Evolutionary conservation across 2,888 invertebrate genomes (phyloP).

Genomic region (Plebejus melissa): DNA sequence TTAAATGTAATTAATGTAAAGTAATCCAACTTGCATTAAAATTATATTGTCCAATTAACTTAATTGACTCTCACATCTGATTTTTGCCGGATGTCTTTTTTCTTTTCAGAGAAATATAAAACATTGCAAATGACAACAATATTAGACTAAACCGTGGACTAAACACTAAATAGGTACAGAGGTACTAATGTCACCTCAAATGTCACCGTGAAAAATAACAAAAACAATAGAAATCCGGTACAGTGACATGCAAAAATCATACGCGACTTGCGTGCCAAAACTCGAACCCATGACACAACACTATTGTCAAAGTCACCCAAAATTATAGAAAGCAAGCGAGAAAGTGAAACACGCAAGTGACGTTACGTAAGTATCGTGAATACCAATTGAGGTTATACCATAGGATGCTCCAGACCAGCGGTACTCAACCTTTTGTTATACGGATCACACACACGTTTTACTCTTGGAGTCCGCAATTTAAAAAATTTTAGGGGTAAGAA

Average conservation of each 20-base stretch:
- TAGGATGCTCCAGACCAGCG: neutral
- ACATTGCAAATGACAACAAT: too few species aligned
- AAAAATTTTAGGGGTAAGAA: too few species aligned
- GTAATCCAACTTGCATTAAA: neutral
- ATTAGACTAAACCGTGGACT: too few species aligned
- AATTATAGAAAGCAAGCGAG: conserved; percentile 65
- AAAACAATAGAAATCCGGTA: conserved; percentile 17
- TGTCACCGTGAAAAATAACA: too few species aligned
- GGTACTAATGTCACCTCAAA: neutral
- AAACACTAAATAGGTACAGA: too few species aligned
- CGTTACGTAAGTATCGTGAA: conserved; percentile 66
- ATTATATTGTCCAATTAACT: too few species aligned
- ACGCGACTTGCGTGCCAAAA: neutral
- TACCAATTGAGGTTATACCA: conserved; percentile 49
- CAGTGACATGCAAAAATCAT: neutral
- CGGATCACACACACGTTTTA: too few species aligned
- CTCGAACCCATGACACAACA: conserved; percentile 25
- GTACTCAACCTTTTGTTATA: too few species aligned
- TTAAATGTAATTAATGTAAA: neutral
- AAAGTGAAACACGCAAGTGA: conserved; percentile 61
- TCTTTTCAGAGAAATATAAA: too few species aligned
- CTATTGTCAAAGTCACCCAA: conserved; percentile 42
- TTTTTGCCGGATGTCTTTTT: too few species aligned
- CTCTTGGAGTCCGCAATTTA: too few species aligned
- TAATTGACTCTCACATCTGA: too few species aligned